phyloP scores from a whole-genome alignment of 2,113 vertebrate species.

The Halichoerus grypus region DNA sequence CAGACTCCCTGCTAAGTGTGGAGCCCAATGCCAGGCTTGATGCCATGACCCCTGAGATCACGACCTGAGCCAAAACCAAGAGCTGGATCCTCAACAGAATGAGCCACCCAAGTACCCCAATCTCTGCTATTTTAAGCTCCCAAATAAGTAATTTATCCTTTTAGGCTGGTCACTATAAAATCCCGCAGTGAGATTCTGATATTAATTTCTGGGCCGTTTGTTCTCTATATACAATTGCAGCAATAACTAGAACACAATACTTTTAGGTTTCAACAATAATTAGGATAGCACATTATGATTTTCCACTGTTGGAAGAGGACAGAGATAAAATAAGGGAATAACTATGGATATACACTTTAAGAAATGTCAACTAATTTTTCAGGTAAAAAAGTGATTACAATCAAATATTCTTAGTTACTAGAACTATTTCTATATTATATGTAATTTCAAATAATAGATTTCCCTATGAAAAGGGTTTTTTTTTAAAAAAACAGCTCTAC shows the following conservation, averaged over 20 bases:
- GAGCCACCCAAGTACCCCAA: not conserved
- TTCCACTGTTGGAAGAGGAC: not conserved
- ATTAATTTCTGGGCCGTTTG: constrained; percentile 71
- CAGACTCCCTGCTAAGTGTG: not conserved
- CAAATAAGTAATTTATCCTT: constrained; percentile 63
- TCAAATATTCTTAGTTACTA: not conserved
- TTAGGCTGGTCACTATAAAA: constrained; percentile 47
- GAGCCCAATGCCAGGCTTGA: not conserved
- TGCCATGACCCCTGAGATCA: not conserved
- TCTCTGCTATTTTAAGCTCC: constrained; percentile 64
- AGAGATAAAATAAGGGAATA: not conserved
- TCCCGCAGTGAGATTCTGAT: constrained; percentile 59
- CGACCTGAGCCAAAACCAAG: not conserved
- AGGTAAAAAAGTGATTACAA: not conserved
- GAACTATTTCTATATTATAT: not conserved
- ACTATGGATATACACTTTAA: not conserved
- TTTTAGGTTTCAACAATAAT: not conserved
- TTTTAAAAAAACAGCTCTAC: not conserved
- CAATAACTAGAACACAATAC: not conserved
- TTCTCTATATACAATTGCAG: constrained; percentile 74
- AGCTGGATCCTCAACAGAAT: not conserved
- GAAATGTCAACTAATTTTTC: not conserved
- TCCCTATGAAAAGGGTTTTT: not conserved
- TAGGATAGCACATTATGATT: not conserved
- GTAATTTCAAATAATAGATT: not conserved